phyloP scores from a whole-genome alignment of 1,140 invertebrate species.

The Atta colombica region DNA sequence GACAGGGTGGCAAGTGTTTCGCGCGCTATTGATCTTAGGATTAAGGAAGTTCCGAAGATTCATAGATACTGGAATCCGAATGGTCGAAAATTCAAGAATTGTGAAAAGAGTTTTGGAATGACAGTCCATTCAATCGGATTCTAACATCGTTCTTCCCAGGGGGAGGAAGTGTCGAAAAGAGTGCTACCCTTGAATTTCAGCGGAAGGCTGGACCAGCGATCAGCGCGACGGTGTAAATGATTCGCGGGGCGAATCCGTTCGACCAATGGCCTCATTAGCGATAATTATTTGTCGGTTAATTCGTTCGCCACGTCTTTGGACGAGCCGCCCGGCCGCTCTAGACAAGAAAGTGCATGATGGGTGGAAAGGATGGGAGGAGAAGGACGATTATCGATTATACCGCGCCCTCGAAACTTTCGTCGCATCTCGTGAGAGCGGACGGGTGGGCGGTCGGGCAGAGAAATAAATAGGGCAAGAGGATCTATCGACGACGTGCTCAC shows the following conservation, averaged over 20 bases:
- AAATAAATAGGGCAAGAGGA: conserved; percentile 57
- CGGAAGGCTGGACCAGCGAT: conserved; percentile 31
- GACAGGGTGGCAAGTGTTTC: background rate
- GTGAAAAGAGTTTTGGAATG: background rate
- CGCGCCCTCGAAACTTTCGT: conserved; percentile 58
- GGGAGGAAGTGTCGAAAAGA: background rate
- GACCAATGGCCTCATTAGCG: conserved; percentile 65
- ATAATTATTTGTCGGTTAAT: conserved; percentile 41
- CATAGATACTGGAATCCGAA: background rate
- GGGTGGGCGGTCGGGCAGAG: conserved; percentile 9
- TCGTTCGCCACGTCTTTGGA: conserved; percentile 44
- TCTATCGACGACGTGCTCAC: conserved; percentile 58
- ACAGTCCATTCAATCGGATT: conserved; percentile 6
- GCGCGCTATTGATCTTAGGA: background rate
- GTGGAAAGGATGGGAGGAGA: background rate
- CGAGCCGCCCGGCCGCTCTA: background rate
- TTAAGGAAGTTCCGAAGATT: conserved; percentile 4
- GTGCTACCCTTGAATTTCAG: background rate
- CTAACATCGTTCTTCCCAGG: background rate
- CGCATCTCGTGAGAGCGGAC: conserved; percentile 41
- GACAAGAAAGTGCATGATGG: too few relatives aligned
- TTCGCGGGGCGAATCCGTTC: conserved; percentile 66
- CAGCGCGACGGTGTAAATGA: conserved; percentile 21
- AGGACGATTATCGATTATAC: conserved; percentile 50
- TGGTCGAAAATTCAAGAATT: background rate